Base-by-base conservation (phyloP, 2,113 vertebrate species). In the Quiscalus mexicanus region DNA sequence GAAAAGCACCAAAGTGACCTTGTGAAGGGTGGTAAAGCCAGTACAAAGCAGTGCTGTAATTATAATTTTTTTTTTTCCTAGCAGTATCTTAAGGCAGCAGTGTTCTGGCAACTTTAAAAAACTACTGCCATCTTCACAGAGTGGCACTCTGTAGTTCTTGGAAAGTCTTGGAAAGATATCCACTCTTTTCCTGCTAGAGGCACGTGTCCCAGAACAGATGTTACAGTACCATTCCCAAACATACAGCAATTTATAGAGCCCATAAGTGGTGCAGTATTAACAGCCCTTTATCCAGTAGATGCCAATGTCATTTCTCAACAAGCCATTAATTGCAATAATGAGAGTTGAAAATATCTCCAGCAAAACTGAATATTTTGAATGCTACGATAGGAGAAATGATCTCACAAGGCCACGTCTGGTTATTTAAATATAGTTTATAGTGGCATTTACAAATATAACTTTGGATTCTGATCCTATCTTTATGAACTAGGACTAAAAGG, bases 261-360 rank as follows among this genome's bases (percentile, higher is more conserved):
- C 39, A 3, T 27, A 60, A 50, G 56, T 89, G 73, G 6, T 87
- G 50, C 60, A 45, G 42, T 37, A 59, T 81, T 81, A 84, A 42
- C 71, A 65, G 50, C 23, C 75, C 55, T 81, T 91, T 81, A 87
- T 89, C n/a, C 69, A 70, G 27, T 65, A 55, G 52, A 77, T 84
- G 45, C 42, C 69, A 67, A 62, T 69, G 30, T 75, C 42, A 77
- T 45, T 62, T 80, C 41, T 80, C 89, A 81, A 91, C 6, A 78
- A 95, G 56, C n/a, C 56, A 75, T 93, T 90, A 70, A 82, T 84
- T 95, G 39, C 33, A 78, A 33, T 84, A 87, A 81, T 55, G 47
- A 89, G 74, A 27, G 35, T 81, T 93, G 85, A 85, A 93, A 92
- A 89, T 84, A 89, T 58, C 70, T 90, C 64, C 28, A 70, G 76